Evolutionary conservation across 2,888 invertebrate species (phyloP).

Genomic region (Sycophila texana): DNA sequence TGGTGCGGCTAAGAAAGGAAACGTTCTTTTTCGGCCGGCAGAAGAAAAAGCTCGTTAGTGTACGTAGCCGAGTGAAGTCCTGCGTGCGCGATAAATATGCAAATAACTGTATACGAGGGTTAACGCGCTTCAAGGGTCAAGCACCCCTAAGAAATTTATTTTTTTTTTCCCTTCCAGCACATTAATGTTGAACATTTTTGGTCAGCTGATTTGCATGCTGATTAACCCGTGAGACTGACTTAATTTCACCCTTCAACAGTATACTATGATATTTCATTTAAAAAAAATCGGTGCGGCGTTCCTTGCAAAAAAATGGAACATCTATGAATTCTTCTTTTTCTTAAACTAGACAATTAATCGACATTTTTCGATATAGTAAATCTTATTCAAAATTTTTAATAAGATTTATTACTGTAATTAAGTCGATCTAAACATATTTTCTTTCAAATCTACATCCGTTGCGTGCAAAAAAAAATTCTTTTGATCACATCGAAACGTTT

Average conservation of each 20-base stretch:
- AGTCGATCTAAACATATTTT: too few relatives aligned
- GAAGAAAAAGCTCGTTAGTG: slow-evolving; percentile 9
- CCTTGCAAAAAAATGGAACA: too few relatives aligned
- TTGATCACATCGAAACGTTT: too few relatives aligned
- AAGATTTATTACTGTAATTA: too few relatives aligned
- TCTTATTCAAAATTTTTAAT: too few relatives aligned
- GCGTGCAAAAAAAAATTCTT: too few relatives aligned
- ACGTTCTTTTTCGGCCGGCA: neutral
- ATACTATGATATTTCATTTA: neutral
- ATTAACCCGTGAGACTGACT: neutral
- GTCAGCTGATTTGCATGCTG: neutral
- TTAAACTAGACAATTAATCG: too few relatives aligned
- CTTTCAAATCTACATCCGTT: too few relatives aligned
- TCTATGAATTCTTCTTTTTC: too few relatives aligned
- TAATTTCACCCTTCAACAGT: too few relatives aligned
- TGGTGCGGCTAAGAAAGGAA: neutral
- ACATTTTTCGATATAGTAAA: too few relatives aligned
- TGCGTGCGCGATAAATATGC: slow-evolving; percentile 46
- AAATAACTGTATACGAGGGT: slow-evolving; percentile 38
- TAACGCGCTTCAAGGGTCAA: slow-evolving; percentile 35
- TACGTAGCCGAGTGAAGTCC: neutral
- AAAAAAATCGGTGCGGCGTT: too few relatives aligned
- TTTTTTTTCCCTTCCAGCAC: neutral
- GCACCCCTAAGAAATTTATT: slow-evolving; percentile 19
- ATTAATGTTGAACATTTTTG: neutral